A percentile compares a stretch with the other conserved stretches of the same genome.
Conservation (phyloP, 2,113 vertebrate genomes). For the Thalassoma bifasciatum region DNA sequence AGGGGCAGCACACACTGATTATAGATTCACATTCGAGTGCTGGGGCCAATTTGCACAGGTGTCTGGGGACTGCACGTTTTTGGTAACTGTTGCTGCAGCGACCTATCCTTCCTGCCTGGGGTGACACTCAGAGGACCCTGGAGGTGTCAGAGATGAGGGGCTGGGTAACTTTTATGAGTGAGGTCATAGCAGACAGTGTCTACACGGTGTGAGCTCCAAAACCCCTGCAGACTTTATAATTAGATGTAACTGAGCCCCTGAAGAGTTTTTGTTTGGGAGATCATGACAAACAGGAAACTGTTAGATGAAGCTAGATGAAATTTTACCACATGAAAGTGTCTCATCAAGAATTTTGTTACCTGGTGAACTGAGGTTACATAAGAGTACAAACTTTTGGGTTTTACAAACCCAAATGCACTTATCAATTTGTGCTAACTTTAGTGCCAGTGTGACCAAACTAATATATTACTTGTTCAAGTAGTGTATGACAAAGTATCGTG, state of each 20-base stretch:
- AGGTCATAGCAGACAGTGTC: background rate
- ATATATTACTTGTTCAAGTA: too few species aligned
- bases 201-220: background rate
- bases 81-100: constrained; percentile 28
- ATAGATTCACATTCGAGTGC: constrained; percentile 38
- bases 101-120: constrained; percentile 9
- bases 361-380: background rate
- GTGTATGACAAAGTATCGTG: too few species aligned
- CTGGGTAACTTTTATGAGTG: background rate
- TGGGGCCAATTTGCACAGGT: constrained; percentile 33
- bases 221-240: too few species aligned
- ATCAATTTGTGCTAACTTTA: too few species aligned
- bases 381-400: too few species aligned
- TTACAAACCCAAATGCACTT: too few species aligned
- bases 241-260: background rate
- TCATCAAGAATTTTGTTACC: too few species aligned
- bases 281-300: background rate
- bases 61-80: constrained; percentile 1
- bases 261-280: background rate
- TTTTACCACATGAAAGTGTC: background rate
- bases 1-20: constrained; percentile 28
- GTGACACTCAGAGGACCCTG: background rate
- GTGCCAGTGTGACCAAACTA: too few species aligned
- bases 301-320: background rate
- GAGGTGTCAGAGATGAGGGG: constrained; percentile 13